These are phyloP conservation scores for Chelmon rostratus DNA, from an alignment of 2,797 vertebrate genomes.

Conservation along the genomic window DNA sequence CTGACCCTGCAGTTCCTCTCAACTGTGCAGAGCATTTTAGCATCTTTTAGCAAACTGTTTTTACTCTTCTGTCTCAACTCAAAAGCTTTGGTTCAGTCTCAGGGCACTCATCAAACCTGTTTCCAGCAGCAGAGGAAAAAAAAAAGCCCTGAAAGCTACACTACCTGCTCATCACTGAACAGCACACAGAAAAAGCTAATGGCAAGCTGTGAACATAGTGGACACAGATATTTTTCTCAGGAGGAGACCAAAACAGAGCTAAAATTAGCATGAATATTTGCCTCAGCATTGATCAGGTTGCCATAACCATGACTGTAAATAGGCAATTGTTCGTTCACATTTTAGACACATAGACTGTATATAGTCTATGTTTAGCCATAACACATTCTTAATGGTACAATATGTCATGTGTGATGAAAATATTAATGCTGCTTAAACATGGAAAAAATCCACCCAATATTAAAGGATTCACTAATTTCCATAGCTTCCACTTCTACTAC, in stretches of 20 bases:
- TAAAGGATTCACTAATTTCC: not conserved
- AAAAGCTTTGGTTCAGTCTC: not conserved
- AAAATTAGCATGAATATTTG: too few species aligned
- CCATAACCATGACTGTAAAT: too few species aligned
- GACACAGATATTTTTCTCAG: not conserved
- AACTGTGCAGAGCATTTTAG: too few species aligned
- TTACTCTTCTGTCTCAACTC: not conserved
- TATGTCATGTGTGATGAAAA: too few species aligned
- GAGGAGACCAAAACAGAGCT: not conserved
- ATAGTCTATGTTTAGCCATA: not conserved
- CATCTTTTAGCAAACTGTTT: not conserved
- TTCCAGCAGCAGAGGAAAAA: not conserved
- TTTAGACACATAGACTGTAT: not conserved
- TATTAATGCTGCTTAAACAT: too few species aligned
- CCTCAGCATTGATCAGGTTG: too few species aligned
- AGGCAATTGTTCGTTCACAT: too few species aligned
- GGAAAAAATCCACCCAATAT: too few species aligned
- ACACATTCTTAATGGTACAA: too few species aligned
- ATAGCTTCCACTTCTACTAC: too few species aligned
- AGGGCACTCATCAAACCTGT: not conserved
- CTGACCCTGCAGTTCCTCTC: not conserved
- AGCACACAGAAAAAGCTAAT: too few species aligned
- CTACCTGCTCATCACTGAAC: not conserved
- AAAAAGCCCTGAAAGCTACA: not conserved
- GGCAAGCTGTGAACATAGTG: too few species aligned